Base-by-base conservation (phyloP, 2,113 vertebrate species). In the Ondatra zibethicus region DNA sequence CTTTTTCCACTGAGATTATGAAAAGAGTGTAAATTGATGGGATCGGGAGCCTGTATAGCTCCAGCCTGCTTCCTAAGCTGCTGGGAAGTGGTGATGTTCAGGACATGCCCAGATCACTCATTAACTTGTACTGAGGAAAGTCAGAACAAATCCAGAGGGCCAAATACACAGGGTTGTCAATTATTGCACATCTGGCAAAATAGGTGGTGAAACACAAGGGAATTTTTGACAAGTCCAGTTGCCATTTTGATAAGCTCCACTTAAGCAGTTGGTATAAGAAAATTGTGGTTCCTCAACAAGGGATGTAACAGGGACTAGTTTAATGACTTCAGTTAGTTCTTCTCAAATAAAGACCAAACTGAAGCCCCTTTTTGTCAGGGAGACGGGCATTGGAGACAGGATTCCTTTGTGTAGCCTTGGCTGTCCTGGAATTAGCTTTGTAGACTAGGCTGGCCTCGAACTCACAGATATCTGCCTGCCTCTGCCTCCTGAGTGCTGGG, bases 121-220 rank as follows among this genome's bases (percentile, higher is more conserved):
- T 89, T 94, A 89, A 58, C 66, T 73, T 95, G 78, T 76, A 9
- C 50, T n/a, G 52, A 39, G 50, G 21, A 93, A 94, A 88, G 76
- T 68, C 52, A 93, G 29, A 95, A 65, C 88, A 80, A 85, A 90
- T 94, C 77, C 47, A 76, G 65, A 72, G 81, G 77, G 47, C 55
- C 17, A 87, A 78, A 77, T 77, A 7, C 3, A 96, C 66, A 82
- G 86, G 47, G 65, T 10, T 88, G 91, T 2, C 12, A 45, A 29
- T 55, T 97, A 3, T 80, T 97, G 63, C 81, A 92, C 95, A 97
- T 4, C 80, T 23, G 47, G 8, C 6, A 84, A 81, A 31, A 88
- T 13, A 21, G 73, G 1, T 87, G 42, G 23, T 17, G 29, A 94
- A 95, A 82, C 39, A 92, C 66, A 85, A 58, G 42, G 89, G 84